A percentile compares a stretch with the other conserved stretches of the same genome.
Conservation (phyloP, 2,888 invertebrate genomes). For the Eupithecia exiguata region DNA sequence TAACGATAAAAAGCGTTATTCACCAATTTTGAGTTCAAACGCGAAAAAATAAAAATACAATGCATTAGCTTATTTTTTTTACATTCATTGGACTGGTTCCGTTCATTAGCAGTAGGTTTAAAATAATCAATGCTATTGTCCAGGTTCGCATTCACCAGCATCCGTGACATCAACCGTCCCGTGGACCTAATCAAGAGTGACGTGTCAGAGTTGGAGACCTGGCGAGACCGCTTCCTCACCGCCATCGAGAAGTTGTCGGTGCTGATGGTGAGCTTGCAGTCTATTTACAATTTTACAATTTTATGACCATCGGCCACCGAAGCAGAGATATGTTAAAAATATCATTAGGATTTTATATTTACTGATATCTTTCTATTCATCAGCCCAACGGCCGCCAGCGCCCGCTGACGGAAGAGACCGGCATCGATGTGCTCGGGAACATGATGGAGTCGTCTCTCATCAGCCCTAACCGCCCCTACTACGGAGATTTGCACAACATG, state of each 20-base stretch:
- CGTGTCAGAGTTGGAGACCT: slow-evolving; percentile 88
- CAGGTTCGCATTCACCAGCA: slow-evolving; percentile 78
- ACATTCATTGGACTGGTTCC: too few relatives aligned
- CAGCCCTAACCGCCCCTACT: slow-evolving; percentile 87
- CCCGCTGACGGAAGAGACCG: slow-evolving; percentile 85
- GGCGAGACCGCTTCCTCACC: slow-evolving; percentile 89
- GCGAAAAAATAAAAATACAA: background rate
- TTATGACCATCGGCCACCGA: background rate
- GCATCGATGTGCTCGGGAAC: slow-evolving; percentile 91
- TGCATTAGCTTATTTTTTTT: too few relatives aligned
- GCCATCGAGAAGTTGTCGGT: slow-evolving; percentile 87
- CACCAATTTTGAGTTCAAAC: background rate
- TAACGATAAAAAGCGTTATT: too few relatives aligned
- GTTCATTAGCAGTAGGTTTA: too few relatives aligned
- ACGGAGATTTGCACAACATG: slow-evolving; percentile 92
- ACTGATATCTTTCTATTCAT: slow-evolving; percentile 2
- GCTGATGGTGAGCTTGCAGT: slow-evolving; percentile 72
- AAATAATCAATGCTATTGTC: background rate
- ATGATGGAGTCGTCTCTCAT: slow-evolving; percentile 89
- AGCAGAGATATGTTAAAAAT: too few relatives aligned
- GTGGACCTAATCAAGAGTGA: slow-evolving; percentile 87
- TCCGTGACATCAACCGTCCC: slow-evolving; percentile 87
- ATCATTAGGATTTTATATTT: too few relatives aligned
- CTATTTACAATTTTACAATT: background rate
- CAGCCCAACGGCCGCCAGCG: slow-evolving; percentile 84